Percentiles rank a stretch among this genome's conserved stretches.
Evolutionary conservation across 35 echinoderm and acorn worm genomes (phyloP).

Genomic region (Nesometra sesokonis): DNA sequence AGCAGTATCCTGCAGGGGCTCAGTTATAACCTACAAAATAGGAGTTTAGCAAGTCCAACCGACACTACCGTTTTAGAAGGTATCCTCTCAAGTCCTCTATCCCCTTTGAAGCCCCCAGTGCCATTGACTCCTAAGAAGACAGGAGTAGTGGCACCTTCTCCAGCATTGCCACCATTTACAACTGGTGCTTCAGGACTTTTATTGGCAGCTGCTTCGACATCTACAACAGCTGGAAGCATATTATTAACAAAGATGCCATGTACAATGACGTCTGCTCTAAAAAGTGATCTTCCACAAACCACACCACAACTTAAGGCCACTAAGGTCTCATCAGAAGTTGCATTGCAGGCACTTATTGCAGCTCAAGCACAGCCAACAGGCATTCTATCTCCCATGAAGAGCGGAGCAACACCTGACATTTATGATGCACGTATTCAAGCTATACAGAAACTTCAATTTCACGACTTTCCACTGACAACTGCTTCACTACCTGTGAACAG

Average conservation of each 20-base stretch:
- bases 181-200: neutral
- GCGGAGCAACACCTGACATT: neutral
- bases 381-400: constrained; percentile 7
- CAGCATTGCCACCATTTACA: neutral
- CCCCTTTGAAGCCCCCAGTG: neutral
- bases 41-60: neutral
- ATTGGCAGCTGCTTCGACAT: neutral
- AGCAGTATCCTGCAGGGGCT: constrained; percentile 39
- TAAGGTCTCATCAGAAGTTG: constrained; percentile 40
- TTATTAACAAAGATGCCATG: neutral
- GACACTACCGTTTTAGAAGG: constrained; percentile 46
- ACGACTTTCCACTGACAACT: constrained; percentile 98
- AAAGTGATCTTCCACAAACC: neutral
- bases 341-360: constrained; percentile 33
- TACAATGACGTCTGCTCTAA: neutral
- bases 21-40: constrained; percentile 48
- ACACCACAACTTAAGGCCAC: neutral
- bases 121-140: neutral
- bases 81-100: constrained; percentile 20
- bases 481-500: constrained; percentile 42
- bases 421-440: constrained; percentile 71
- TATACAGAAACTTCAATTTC: constrained; percentile 96
- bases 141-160: neutral
- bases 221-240: constrained; percentile 9
- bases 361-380: constrained; percentile 33